Evolutionary conservation across 2,888 invertebrate species (phyloP).

Genomic region (Crioceris asparagi): DNA sequence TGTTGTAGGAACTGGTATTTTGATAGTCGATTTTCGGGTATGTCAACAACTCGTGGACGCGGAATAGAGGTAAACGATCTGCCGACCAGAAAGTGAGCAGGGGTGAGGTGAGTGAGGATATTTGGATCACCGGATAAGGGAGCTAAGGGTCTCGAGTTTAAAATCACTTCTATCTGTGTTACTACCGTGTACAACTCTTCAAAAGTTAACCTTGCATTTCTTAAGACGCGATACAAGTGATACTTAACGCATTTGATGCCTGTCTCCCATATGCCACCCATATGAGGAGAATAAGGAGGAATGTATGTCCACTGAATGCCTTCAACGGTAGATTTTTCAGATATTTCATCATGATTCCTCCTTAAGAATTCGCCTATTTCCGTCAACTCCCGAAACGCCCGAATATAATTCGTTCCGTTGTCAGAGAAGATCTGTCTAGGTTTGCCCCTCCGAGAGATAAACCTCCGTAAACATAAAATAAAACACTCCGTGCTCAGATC

Average conservation of each 20-base stretch:
- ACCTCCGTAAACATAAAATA: background rate
- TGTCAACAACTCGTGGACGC: background rate
- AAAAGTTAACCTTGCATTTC: conserved; percentile 1
- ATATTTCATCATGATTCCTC: background rate
- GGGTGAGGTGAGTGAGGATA: too few relatives aligned
- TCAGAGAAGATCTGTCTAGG: background rate
- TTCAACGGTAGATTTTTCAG: background rate
- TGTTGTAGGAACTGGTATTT: conserved; percentile 2
- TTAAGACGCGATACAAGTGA: conserved; percentile 3
- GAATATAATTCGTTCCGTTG: background rate
- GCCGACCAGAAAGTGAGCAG: conserved; percentile 5
- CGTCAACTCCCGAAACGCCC: background rate
- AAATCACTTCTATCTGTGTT: conserved; percentile 4
- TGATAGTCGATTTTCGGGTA: conserved; percentile 2
- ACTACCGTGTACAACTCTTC: conserved; percentile 7
- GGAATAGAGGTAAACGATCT: conserved; percentile 4
- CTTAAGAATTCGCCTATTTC: background rate
- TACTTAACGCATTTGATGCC: conserved; percentile 5
- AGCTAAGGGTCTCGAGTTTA: too few relatives aligned
- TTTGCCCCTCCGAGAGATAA: background rate
- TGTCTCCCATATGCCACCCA: conserved; percentile 5
- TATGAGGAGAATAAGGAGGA: conserved; percentile 3
- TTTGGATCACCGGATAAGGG: conserved; percentile 1
- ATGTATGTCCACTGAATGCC: conserved; percentile 1
- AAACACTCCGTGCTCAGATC: background rate